Conservation (phyloP, 2,888 invertebrate species). For the Drosophila atripex region DNA sequence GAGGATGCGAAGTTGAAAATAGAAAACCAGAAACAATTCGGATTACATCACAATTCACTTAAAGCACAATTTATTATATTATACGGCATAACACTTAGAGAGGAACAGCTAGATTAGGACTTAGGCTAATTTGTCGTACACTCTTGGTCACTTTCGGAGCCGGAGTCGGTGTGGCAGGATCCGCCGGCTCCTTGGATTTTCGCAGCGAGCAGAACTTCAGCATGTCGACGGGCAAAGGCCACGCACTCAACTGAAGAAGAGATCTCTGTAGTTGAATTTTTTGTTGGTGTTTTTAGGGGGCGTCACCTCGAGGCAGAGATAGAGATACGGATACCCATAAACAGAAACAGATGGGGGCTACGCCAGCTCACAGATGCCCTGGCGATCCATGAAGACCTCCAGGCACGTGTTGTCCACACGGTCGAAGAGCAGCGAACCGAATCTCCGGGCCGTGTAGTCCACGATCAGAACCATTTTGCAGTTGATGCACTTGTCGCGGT, state of each 20-base stretch:
- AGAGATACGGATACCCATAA: not conserved
- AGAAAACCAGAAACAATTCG: constrained; percentile 12
- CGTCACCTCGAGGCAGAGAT: constrained; percentile 48
- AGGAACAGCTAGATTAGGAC: constrained; percentile 32
- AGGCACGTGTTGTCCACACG: constrained; percentile 80
- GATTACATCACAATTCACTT: constrained; percentile 51
- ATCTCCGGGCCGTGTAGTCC: constrained; percentile 81
- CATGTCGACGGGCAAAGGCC: constrained; percentile 59
- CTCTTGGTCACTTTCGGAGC: constrained; percentile 69
- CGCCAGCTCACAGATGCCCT: constrained; percentile 75
- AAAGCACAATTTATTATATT: constrained; percentile 68
- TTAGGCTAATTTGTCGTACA: constrained; percentile 58
- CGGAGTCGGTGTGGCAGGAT: not conserved
- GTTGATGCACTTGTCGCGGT: constrained; percentile 81
- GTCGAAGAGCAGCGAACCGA: constrained; percentile 81
- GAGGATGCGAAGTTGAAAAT: not conserved
- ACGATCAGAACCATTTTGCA: constrained; percentile 75
- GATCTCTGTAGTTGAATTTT: constrained; percentile 11
- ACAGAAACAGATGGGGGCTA: constrained; percentile 44
- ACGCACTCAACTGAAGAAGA: constrained; percentile 25
- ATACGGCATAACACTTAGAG: constrained; percentile 43
- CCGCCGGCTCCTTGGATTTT: constrained; percentile 40
- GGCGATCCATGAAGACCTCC: constrained; percentile 70
- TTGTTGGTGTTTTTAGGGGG: constrained; percentile 49
- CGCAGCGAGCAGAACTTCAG: constrained; percentile 81